A percentile compares a stretch with the other conserved stretches of the same genome.
Conservation (phyloP, 2,797 vertebrate genomes). For the Loriculus beryllinus region DNA sequence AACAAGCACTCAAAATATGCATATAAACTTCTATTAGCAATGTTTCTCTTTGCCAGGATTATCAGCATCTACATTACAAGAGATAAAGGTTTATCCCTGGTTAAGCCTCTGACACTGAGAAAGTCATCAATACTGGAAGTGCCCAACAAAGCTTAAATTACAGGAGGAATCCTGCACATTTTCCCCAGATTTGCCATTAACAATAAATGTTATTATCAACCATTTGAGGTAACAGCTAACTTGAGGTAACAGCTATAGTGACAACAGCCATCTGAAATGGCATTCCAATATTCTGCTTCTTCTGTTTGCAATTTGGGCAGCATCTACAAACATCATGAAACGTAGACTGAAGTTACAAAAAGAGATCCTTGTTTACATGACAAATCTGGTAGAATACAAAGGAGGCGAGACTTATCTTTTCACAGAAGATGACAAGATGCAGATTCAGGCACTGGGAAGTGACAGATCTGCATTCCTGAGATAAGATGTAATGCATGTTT, state of each 20-base stretch:
- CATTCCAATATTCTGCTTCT: background rate
- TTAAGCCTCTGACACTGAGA: background rate
- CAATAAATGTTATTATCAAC: background rate
- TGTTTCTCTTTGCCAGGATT: background rate
- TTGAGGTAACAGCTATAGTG: background rate
- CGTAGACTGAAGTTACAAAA: background rate
- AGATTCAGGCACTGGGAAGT: conserved; percentile 60
- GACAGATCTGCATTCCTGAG: conserved; percentile 58
- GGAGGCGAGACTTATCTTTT: conserved; percentile 38
- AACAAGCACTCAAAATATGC: background rate
- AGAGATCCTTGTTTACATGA: background rate
- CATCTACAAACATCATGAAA: background rate
- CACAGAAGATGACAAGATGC: conserved; percentile 48
- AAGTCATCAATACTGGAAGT: background rate
- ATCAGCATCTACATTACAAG: background rate
- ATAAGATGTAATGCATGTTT: conserved; percentile 48
- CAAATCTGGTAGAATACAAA: conserved; percentile 46
- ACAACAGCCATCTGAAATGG: background rate
- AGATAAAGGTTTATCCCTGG: background rate
- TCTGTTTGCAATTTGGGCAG: background rate
- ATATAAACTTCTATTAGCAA: background rate
- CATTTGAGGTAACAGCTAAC: background rate
- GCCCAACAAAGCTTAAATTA: background rate
- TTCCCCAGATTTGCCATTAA: background rate
- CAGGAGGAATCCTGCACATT: background rate